Evolutionary conservation across 2,113 vertebrate species (phyloP).

Genomic region (Sylvia atricapilla): DNA sequence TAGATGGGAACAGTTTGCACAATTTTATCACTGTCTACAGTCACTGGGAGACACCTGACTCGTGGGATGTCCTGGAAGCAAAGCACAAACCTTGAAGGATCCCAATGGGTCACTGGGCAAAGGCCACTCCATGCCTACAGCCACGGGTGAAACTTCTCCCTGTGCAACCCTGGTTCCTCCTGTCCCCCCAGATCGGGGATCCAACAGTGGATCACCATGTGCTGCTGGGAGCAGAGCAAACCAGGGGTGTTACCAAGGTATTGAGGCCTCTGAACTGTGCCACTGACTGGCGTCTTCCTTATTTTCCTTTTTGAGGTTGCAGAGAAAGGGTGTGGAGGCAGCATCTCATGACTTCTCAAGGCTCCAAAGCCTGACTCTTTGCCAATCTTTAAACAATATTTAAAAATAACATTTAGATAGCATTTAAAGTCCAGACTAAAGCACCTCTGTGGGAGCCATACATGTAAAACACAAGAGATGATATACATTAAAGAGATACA

Average conservation of each 20-base stretch:
- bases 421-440: neutral
- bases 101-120: neutral
- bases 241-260: rapidly evolving
- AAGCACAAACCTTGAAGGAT: neutral
- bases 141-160: neutral
- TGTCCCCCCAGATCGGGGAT: rapidly evolving
- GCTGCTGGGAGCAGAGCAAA: neutral
- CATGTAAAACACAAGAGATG: neutral
- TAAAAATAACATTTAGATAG: neutral
- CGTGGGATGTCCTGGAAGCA: neutral
- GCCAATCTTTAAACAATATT: neutral
- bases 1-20: neutral
- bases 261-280: rapidly evolving
- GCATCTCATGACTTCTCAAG: neutral
- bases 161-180: neutral
- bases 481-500: neutral
- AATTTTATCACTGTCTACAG: neutral
- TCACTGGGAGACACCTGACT: neutral
- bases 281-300: neutral
- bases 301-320: neutral
- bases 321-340: neutral
- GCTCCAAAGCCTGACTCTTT: neutral
- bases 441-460: neutral
- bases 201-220: rapidly evolving
- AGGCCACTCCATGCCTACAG: rapidly evolving